A percentile compares a stretch with the other conserved stretches of the same genome.
phyloP scores from a whole-genome alignment of 2,888 invertebrate genomes.

The Patella ulyssiponensis region DNA sequence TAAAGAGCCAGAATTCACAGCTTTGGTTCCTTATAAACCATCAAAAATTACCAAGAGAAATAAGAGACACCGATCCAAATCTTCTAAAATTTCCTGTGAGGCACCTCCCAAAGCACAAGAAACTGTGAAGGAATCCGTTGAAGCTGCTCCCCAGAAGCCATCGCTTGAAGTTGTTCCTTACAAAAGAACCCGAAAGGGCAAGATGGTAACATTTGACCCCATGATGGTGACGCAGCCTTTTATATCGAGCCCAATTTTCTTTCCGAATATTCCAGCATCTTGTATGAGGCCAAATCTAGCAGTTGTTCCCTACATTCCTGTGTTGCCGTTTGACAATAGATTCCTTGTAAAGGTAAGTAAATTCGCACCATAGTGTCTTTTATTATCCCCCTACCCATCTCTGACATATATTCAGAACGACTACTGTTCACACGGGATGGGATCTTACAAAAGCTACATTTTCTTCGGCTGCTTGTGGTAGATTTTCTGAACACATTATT shows the following conservation, averaged over 20 bases:
- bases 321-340: too few relatives aligned
- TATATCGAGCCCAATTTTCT: not conserved
- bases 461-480: too few relatives aligned
- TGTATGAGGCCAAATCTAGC: not conserved
- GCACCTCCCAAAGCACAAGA: not conserved
- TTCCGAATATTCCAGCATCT: not conserved
- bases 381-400: too few relatives aligned
- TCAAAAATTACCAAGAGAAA: not conserved
- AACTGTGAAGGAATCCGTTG: not conserved
- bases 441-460: too few relatives aligned
- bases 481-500: too few relatives aligned
- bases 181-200: not conserved
- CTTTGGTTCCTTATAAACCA: not conserved
- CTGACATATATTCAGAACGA: too few relatives aligned
- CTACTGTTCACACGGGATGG: too few relatives aligned
- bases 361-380: too few relatives aligned
- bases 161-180: not conserved
- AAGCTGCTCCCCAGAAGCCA: too few relatives aligned
- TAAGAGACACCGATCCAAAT: not conserved
- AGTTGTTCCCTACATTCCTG: not conserved
- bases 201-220: not conserved
- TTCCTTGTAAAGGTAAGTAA: too few relatives aligned
- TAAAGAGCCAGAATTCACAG: not conserved
- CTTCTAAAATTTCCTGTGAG: not conserved
- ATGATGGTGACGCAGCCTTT: not conserved